These are phyloP conservation scores for Eremobia ochroleuca DNA, from an alignment of 2,888 invertebrate genomes.

Conservation along the genomic window DNA sequence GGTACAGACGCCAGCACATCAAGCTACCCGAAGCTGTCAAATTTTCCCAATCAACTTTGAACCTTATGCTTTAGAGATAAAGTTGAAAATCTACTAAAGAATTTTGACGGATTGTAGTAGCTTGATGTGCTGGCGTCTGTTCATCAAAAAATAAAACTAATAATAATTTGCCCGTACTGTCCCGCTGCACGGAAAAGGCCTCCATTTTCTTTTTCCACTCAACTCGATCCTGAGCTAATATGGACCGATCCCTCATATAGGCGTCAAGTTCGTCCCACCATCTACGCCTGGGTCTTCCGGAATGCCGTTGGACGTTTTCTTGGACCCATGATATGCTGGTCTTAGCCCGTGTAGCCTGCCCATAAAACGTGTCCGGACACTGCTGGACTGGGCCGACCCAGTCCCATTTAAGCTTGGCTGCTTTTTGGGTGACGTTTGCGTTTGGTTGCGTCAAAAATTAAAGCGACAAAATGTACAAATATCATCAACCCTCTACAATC, in stretches of 20 bases:
- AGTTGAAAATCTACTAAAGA: too few relatives aligned
- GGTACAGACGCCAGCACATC: too few relatives aligned
- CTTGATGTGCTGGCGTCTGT: too few relatives aligned
- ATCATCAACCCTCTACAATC: neutral
- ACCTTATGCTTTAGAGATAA: too few relatives aligned
- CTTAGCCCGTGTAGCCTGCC: neutral
- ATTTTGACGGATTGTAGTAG: too few relatives aligned
- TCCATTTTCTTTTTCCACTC: neutral
- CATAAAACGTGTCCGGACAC: too few relatives aligned
- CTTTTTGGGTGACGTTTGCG: neutral
- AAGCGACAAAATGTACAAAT: neutral
- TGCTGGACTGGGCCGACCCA: too few relatives aligned
- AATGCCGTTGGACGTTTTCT: neutral
- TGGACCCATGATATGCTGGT: neutral
- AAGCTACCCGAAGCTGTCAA: too few relatives aligned
- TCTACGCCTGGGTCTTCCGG: neutral
- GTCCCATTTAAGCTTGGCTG: neutral
- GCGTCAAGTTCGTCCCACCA: neutral
- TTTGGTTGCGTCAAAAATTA: neutral
- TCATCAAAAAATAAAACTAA: neutral
- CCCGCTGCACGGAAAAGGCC: neutral
- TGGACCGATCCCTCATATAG: neutral
- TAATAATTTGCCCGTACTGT: neutral
- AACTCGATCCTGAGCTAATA: neutral
- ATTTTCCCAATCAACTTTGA: too few relatives aligned